phyloP scores from a whole-genome alignment of 2,888 invertebrate genomes.

The Oscheius sp. region DNA sequence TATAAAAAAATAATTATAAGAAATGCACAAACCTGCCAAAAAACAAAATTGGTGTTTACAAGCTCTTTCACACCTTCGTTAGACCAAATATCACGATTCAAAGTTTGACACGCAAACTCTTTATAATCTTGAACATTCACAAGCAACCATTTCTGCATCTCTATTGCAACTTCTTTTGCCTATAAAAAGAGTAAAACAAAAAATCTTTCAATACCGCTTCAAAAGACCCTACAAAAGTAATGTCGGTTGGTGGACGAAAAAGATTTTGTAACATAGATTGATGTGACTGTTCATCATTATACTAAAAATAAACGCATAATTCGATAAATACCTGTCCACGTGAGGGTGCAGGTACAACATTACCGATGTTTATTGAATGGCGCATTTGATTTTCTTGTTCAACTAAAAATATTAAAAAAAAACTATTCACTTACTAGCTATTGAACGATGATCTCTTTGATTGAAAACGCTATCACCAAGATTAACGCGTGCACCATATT shows the following conservation, averaged over 20 bases:
- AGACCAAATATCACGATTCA: constrained; percentile 78
- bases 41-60: constrained; percentile 77
- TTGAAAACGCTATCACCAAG: constrained; percentile 24
- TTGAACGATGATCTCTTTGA: constrained; percentile 32
- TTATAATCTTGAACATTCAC: constrained; percentile 80
- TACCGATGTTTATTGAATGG: not conserved
- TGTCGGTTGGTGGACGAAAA: constrained; percentile 79
- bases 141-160: constrained; percentile 78
- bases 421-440: constrained; percentile 18
- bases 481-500: constrained; percentile 40
- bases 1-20: constrained; percentile 15
- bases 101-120: constrained; percentile 79
- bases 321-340: too few relatives aligned
- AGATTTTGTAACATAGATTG: constrained; percentile 76
- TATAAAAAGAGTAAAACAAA: constrained; percentile 53
- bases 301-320: not conserved
- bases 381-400: constrained; percentile 20
- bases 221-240: constrained; percentile 77
- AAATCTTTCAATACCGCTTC: constrained; percentile 72
- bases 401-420: constrained; percentile 1
- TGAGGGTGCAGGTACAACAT: too few relatives aligned
- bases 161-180: constrained; percentile 76
- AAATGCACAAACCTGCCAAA: constrained; percentile 77
- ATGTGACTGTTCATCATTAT: not conserved
- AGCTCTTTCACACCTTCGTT: constrained; percentile 76